Conservation (phyloP, 2,797 vertebrate genomes). For the Pangasius mekongensis region DNA sequence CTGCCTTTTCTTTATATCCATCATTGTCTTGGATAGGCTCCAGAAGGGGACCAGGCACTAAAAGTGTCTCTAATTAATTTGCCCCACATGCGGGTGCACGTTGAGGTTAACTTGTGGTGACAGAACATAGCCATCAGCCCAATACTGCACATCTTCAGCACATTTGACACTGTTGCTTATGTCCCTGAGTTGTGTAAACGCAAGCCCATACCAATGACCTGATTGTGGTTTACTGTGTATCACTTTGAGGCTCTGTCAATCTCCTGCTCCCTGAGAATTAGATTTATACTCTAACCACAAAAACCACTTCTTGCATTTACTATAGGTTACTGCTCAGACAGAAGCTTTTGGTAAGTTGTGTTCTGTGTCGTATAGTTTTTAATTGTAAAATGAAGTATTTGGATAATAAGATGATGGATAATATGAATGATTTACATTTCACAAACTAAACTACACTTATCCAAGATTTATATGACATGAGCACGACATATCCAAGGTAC, state of each 20-base stretch:
- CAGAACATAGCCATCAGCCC: constrained; percentile 53
- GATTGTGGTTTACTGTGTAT: constrained; percentile 65
- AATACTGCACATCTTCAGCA: constrained; percentile 60
- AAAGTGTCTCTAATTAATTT: constrained; percentile 63
- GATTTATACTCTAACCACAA: constrained; percentile 69
- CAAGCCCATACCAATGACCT: constrained; percentile 42
- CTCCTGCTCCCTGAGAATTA: constrained; percentile 72
- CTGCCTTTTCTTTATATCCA: constrained; percentile 54
- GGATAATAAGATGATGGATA: constrained; percentile 3
- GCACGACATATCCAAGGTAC: background rate
- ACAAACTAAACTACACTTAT: background rate
- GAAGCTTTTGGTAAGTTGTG: background rate
- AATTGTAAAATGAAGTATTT: constrained; percentile 9
- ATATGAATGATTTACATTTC: constrained; percentile 13
- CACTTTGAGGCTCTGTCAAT: constrained; percentile 66
- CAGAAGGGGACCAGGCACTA: constrained; percentile 50
- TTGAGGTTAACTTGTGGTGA: constrained; percentile 60
- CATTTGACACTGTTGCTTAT: constrained; percentile 63
- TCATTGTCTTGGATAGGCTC: constrained; percentile 53
- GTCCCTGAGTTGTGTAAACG: constrained; percentile 44
- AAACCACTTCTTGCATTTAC: constrained; percentile 57
- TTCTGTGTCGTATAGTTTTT: background rate
- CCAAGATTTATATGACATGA: background rate
- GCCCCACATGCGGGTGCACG: constrained; percentile 44
- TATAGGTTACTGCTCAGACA: constrained; percentile 3